Conservation (phyloP, 2,888 invertebrate species). For the Papilio protenor region DNA sequence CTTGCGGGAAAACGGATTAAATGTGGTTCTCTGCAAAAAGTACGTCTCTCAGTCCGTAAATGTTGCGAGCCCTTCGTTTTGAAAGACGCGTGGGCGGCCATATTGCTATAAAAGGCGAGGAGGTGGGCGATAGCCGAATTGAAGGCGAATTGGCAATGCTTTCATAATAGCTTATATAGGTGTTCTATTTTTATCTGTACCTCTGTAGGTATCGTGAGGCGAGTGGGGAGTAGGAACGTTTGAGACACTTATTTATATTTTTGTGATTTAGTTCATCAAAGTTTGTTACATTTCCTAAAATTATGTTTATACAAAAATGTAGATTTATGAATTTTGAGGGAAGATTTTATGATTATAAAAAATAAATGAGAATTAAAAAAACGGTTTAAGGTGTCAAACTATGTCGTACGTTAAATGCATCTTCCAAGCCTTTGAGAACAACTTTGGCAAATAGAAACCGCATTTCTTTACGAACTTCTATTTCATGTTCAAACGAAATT, state of each 20-base stretch:
- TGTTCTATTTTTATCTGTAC: conserved; percentile 38
- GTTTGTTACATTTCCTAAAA: neutral
- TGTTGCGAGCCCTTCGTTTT: conserved; percentile 34
- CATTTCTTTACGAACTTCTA: neutral
- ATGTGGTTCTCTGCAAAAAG: conserved; percentile 30
- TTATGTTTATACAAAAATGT: neutral
- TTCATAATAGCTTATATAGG: conserved; percentile 36
- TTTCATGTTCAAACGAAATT: neutral
- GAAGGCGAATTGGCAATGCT: conserved; percentile 36
- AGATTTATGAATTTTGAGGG: neutral
- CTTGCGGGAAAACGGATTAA: conserved; percentile 38
- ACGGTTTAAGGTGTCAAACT: neutral
- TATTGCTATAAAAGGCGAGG: conserved; percentile 32
- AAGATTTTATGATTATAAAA: neutral
- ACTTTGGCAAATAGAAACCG: neutral
- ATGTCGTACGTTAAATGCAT: neutral
- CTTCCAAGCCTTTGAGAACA: neutral
- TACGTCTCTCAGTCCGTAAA: conserved; percentile 15
- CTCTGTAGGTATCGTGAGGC: neutral
- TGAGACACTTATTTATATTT: conserved; percentile 15
- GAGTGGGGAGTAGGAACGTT: neutral
- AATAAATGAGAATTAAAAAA: neutral
- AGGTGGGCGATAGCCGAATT: conserved; percentile 41
- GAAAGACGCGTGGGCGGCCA: conserved; percentile 34
- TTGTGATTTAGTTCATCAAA: neutral